Conservation (phyloP, 2,797 vertebrate genomes). For the Pristis pectinata region DNA sequence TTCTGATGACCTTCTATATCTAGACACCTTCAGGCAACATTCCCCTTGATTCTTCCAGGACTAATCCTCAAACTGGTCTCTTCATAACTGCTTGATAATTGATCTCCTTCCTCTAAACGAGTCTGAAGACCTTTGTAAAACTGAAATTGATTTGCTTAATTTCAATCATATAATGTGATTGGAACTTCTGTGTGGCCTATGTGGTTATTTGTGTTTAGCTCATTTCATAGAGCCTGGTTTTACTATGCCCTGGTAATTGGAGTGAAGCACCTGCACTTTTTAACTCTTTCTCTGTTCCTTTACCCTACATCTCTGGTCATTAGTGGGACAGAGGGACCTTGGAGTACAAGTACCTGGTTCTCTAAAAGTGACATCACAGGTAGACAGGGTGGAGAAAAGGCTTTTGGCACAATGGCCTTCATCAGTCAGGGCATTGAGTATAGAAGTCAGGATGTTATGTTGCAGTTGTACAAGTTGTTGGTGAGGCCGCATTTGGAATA, state of each 20-base stretch:
- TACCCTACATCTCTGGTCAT: not conserved
- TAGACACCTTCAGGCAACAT: not conserved
- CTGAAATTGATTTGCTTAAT: too few species aligned
- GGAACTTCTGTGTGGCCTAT: not conserved
- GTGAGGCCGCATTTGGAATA: too few species aligned
- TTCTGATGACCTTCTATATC: not conserved
- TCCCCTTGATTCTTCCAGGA: not conserved
- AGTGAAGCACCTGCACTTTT: not conserved
- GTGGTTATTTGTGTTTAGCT: not conserved
- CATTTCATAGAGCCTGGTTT: not conserved
- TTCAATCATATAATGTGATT: not conserved
- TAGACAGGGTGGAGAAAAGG: too few species aligned
- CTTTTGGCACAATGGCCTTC: too few species aligned
- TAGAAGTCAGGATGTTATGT: too few species aligned
- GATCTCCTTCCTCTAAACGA: not conserved
- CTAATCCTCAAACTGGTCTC: not conserved
- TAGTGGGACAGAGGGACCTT: too few species aligned
- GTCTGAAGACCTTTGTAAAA: not conserved
- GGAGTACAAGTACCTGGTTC: too few species aligned
- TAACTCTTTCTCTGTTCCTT: not conserved
- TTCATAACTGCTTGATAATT: not conserved
- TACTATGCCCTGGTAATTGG: not conserved
- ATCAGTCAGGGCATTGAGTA: too few species aligned
- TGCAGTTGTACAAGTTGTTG: too few species aligned
- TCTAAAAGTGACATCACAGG: too few species aligned